These are phyloP conservation scores for Melanotus villosus DNA, from an alignment of 2,888 invertebrate genomes.

Conservation along the genomic window DNA sequence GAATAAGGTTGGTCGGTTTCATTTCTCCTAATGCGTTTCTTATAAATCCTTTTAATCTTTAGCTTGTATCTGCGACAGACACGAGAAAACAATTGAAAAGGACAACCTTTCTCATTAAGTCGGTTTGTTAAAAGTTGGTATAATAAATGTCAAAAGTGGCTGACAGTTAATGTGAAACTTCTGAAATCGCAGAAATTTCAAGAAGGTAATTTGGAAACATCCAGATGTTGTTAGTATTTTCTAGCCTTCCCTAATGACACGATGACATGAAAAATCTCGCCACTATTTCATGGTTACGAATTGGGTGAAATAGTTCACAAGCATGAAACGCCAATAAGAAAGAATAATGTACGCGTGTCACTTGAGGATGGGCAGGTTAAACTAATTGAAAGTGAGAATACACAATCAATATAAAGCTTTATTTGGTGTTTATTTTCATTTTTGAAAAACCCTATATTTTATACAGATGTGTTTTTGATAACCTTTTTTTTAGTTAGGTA, in stretches of 20 bases:
- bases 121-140: constrained; percentile 18
- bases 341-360: too few species aligned
- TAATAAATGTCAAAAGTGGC: constrained; percentile 20
- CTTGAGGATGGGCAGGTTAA: too few species aligned
- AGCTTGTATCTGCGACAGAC: constrained; percentile 25
- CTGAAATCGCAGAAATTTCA: constrained; percentile 12
- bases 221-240: not conserved
- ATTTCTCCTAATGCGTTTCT: constrained; percentile 42
- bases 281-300: too few species aligned
- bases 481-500: too few species aligned
- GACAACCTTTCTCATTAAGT: constrained; percentile 17
- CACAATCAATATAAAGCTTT: too few species aligned
- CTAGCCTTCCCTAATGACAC: not conserved
- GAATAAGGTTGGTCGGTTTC: constrained; percentile 28
- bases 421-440: too few species aligned
- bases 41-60: constrained; percentile 41
- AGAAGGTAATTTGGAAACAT: constrained; percentile 3
- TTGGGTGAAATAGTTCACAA: too few species aligned
- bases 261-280: too few species aligned
- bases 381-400: too few species aligned
- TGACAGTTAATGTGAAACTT: constrained; percentile 11
- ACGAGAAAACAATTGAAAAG: constrained; percentile 27
- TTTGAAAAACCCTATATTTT: too few species aligned
- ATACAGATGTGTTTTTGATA: too few species aligned
- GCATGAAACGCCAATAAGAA: too few species aligned